Evolutionary conservation across 2,797 vertebrate genomes (phyloP).

Genomic region (Ispidina lecontei): DNA sequence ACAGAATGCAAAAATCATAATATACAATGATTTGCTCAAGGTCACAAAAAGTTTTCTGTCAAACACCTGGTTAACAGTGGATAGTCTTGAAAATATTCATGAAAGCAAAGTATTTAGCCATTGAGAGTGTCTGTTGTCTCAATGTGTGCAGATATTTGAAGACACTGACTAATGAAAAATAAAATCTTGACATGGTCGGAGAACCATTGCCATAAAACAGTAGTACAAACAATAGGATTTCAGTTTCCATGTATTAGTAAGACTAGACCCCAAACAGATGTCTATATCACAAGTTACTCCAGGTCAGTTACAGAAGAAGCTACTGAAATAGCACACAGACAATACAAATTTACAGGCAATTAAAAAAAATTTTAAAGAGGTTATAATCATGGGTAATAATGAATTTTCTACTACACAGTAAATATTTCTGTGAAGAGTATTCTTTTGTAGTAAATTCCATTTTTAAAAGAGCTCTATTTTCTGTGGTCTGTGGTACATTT

Average conservation of each 20-base stretch:
- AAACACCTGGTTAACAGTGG: not conserved
- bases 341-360: not conserved
- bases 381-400: not conserved
- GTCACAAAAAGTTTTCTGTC: not conserved
- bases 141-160: not conserved
- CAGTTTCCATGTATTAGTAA: not conserved
- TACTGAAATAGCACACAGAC: not conserved
- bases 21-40: not conserved
- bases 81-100: not conserved
- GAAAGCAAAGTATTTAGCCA: not conserved
- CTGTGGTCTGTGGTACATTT: not conserved
- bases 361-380: not conserved
- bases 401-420: not conserved
- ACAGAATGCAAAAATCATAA: not conserved
- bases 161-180: not conserved
- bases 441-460: conserved; percentile 23
- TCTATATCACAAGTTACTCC: not conserved
- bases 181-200: not conserved
- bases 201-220: not conserved
- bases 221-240: not conserved
- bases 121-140: not conserved
- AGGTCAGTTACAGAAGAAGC: not conserved
- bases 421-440: conserved; percentile 16
- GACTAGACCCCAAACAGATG: not conserved
- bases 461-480: conserved; percentile 37